Percentiles rank a stretch among this genome's conserved stretches.
These are phyloP conservation scores for Miniopterus natalensis DNA, from an alignment of 2,113 vertebrate genomes.

Conservation along the genomic window DNA sequence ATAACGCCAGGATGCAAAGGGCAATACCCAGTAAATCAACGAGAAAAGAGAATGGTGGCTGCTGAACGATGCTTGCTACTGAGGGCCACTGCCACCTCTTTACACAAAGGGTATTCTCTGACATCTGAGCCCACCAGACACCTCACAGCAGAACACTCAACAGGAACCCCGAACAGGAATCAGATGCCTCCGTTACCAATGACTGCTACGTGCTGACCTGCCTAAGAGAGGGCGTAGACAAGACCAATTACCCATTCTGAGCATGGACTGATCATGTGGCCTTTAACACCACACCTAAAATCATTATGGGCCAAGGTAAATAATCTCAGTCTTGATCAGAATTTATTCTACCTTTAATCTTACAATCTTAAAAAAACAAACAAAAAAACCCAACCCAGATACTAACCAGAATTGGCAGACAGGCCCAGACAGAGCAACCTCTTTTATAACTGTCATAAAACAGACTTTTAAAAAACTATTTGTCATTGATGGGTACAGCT, in stretches of 20 bases:
- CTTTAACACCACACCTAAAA: background rate
- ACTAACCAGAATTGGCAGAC: constrained; percentile 36
- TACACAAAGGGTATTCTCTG: background rate
- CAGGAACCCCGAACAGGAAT: background rate
- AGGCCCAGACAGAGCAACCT: background rate
- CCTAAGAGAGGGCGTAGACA: background rate
- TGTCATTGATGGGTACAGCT: background rate
- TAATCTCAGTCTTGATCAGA: background rate
- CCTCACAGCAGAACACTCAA: background rate
- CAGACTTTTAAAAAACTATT: constrained; percentile 14
- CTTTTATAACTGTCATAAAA: constrained; percentile 19
- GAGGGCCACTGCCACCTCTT: background rate
- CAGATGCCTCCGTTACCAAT: background rate
- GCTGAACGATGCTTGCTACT: background rate
- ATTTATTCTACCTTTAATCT: background rate
- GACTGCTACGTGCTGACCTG: background rate
- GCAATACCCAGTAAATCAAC: background rate
- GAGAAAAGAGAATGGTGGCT: background rate
- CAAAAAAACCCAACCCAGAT: background rate
- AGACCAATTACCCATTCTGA: background rate
- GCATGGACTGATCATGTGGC: background rate
- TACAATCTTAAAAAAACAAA: background rate
- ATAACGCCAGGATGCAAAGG: background rate
- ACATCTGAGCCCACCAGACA: background rate
- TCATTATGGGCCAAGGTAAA: background rate